Base-by-base conservation (phyloP, 2,888 invertebrate genomes). In the Rhynchonema sp. region DNA sequence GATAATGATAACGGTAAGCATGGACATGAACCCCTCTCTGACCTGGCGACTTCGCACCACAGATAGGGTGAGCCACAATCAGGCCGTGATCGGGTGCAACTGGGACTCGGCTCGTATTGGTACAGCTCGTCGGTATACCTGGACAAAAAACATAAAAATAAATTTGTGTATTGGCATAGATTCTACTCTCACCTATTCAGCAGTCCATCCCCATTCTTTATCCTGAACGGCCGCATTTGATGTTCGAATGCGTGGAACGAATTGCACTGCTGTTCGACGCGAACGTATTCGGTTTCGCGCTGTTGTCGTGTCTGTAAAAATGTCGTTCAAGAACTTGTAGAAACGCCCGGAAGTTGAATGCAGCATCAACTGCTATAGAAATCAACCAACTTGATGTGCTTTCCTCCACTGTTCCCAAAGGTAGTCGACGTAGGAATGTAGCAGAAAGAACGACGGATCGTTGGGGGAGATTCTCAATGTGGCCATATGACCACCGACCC, bases 361-460 rank as follows among this genome's bases (percentile, higher is more conserved):
- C n/a, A n/a, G n/a, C n/a, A n/a, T n/a, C n/a, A n/a, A n/a, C n/a
- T n/a, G n/a, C n/a, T n/a, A n/a, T n/a, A n/a, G n/a, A n/a, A n/a
- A n/a, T n/a, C n/a, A n/a, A n/a, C n/a, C n/a, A 17, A 23, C 29
- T 30, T 62, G 62, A 25, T 56, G 46, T 30, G 1, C 2, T 22
- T 64, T 62, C 20, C 70, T 59, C 62, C 65, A 70, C 59, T 70
- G 61, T 59, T 75, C 73, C 73, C 73, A 75, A 6, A 74, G 60
- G 28, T 68, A 63, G 62, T 74, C 74, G 20, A 73, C 68, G 61
- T 71, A 74, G 20, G 68, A 65, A 61, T 74, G 74, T 59, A 70
- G 70, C 30, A 74, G 60, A 64, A 66, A 74, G 64, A 74, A 74
- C 27, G 71, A 63, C 0, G 74, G 74, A 63, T 74, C 74, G 57